phyloP scores from a whole-genome alignment of 2,797 vertebrate genomes.

The Babyrousa celebensis region DNA sequence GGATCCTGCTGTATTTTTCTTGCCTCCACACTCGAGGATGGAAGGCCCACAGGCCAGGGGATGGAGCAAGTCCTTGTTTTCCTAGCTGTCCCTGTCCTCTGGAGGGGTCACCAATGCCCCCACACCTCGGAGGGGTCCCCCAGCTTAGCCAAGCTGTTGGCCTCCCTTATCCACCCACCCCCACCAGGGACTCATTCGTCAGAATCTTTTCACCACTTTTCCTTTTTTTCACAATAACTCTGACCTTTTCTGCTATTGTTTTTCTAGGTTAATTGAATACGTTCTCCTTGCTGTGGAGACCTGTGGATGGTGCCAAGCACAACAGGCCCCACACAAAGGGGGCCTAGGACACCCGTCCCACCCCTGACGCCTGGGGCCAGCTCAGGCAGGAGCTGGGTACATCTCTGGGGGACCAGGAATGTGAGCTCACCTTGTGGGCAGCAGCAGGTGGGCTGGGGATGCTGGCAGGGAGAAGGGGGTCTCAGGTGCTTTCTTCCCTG shows the following conservation, averaged over 20 bases:
- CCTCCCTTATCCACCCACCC: background rate
- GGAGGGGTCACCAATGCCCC: constrained; percentile 76
- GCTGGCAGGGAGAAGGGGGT: background rate
- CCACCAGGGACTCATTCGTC: constrained; percentile 76
- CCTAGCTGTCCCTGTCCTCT: constrained; percentile 80
- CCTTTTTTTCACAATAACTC: constrained; percentile 88
- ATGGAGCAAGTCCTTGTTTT: constrained; percentile 81
- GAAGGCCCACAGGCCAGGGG: constrained; percentile 76
- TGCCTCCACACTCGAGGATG: constrained; percentile 38
- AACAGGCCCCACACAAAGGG: constrained; percentile 73
- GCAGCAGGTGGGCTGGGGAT: background rate
- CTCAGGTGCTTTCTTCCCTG: too few relatives aligned
- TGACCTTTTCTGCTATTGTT: constrained; percentile 89
- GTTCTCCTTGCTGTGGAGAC: constrained; percentile 79
- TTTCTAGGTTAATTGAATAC: constrained; percentile 91
- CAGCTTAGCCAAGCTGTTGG: constrained; percentile 83
- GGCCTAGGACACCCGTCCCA: constrained; percentile 21
- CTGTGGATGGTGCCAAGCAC: constrained; percentile 85
- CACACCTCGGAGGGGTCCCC: constrained; percentile 84
- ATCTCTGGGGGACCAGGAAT: background rate
- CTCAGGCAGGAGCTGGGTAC: background rate
- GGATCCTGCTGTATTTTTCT: constrained; percentile 64
- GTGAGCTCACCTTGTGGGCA: background rate
- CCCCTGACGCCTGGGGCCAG: background rate
- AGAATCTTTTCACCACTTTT: constrained; percentile 88